These are phyloP conservation scores for Byasa hedistus DNA, from an alignment of 2,888 invertebrate species.

Conservation along the genomic window DNA sequence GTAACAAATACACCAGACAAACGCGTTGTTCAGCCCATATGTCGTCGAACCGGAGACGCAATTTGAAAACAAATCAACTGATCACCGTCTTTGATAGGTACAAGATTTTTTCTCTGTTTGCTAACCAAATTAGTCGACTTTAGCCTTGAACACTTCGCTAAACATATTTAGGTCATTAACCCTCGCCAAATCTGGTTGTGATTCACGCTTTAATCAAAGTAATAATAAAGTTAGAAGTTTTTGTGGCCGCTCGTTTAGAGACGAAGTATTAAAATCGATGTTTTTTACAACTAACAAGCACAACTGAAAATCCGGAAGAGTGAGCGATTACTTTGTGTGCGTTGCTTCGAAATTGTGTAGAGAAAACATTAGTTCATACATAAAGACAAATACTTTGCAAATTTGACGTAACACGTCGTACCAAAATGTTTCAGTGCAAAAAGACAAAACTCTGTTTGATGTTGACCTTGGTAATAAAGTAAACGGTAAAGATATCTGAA, in stretches of 20 bases:
- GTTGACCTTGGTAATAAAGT: conserved; percentile 22
- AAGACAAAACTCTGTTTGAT: conserved; percentile 11
- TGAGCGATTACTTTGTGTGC: conserved; percentile 48
- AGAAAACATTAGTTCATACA: neutral
- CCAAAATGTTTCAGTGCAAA: neutral
- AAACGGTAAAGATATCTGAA: conserved; percentile 4
- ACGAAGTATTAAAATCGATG: conserved; percentile 54
- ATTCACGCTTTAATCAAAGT: conserved; percentile 76
- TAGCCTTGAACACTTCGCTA: conserved; percentile 77
- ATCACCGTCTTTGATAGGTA: conserved; percentile 57
- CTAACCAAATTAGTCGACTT: conserved; percentile 64
- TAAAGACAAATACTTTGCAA: neutral
- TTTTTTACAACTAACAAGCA: conserved; percentile 54
- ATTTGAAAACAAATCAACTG: conserved; percentile 53
- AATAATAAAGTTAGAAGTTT: conserved; percentile 76
- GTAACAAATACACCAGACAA: conserved; percentile 56
- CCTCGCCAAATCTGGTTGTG: conserved; percentile 77
- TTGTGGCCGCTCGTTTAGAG: conserved; percentile 68
- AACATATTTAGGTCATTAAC: conserved; percentile 79
- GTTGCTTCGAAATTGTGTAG: neutral
- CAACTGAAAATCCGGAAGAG: conserved; percentile 60
- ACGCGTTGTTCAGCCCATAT: conserved; percentile 47
- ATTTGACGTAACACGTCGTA: neutral
- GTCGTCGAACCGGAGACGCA: conserved; percentile 28
- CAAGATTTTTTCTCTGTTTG: conserved; percentile 62